These are phyloP conservation scores for Cryptotermes secundus DNA, from an alignment of 1,140 invertebrate genomes.

Conservation along the genomic window DNA sequence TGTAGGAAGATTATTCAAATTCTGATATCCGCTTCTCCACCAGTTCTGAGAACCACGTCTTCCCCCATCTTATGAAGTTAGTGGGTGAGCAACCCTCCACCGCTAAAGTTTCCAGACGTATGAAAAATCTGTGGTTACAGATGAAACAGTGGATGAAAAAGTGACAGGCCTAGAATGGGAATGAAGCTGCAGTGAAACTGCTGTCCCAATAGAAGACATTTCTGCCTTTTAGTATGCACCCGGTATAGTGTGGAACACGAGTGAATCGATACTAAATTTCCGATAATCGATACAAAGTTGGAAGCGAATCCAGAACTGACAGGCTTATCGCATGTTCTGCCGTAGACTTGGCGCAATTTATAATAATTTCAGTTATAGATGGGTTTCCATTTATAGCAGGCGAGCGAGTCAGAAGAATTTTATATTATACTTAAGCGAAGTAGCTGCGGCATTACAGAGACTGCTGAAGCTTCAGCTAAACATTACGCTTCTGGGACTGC, in stretches of 20 bases:
- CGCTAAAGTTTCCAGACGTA: background rate
- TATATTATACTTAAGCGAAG: background rate
- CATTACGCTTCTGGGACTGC: background rate
- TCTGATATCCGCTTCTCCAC: background rate
- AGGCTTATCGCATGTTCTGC: background rate
- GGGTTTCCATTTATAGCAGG: background rate
- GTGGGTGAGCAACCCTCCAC: background rate
- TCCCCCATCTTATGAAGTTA: background rate
- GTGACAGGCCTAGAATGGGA: background rate
- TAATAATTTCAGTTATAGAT: background rate
- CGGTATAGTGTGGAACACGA: background rate
- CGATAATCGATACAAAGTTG: background rate
- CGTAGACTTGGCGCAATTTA: background rate
- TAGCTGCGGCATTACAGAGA: background rate
- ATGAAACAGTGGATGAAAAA: slow-evolving; percentile 4
- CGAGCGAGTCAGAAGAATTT: background rate
- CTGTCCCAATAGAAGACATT: background rate
- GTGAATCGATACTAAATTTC: background rate
- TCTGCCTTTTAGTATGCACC: background rate
- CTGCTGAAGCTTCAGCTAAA: background rate
- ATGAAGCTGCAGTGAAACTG: background rate
- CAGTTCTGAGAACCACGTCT: background rate
- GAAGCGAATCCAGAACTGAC: background rate
- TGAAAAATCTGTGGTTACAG: background rate
- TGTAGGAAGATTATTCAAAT: background rate